Base-by-base conservation (phyloP, 2,888 invertebrate species). In the Phania funesta region DNA sequence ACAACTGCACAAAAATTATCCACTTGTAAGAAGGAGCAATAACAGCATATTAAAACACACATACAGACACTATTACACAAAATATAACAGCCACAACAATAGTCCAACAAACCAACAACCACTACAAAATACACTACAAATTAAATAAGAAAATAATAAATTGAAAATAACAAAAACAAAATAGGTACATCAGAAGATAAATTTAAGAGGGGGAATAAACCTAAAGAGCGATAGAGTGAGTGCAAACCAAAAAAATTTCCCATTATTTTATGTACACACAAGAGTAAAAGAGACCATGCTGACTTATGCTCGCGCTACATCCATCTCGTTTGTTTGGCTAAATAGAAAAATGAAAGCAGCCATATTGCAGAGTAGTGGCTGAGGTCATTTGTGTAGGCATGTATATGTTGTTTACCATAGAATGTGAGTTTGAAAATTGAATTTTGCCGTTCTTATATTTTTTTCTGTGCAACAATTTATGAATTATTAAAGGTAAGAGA, bases 131-230 rank as follows among this genome's bases (percentile, higher is more conserved):
- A 76, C 65, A 77, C 81, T 77, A 77, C 77, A 82, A 82, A 77
- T 77, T 82, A 68, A 68, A 74, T 82, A 81, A 68, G 64, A 56
- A 82, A 44, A 64, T 35, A 60, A 67, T 78, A 82, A 82, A 74
- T 82, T 74, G 58, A 82, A 82, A 82, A 74, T n/a, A 54, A n/a
- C 58, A 73, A 67, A 46, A 54, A 50, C n/a, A 73, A 52, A 46
- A 52, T n/a, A n/a, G n/a, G n/a, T n/a, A n/a, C n/a, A 46, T 52
- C 0, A 11, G 18, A 52, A 60, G 7, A 62, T 64, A 35, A 54
- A 73, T 35, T 35, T 11, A 32, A 50, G 22, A 75, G 41, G 52
- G 56, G 44, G 46, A 58, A 41, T 8, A n/a, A n/a, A 0, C n/a
- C 1, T 3, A 35, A 7, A 20, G 16, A 24, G 24, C 18, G 9